Evolutionary conservation across 2,888 invertebrate species (phyloP), one percentile per base, ranked within the genome.

Genomic region (Acleris literana): DNA sequence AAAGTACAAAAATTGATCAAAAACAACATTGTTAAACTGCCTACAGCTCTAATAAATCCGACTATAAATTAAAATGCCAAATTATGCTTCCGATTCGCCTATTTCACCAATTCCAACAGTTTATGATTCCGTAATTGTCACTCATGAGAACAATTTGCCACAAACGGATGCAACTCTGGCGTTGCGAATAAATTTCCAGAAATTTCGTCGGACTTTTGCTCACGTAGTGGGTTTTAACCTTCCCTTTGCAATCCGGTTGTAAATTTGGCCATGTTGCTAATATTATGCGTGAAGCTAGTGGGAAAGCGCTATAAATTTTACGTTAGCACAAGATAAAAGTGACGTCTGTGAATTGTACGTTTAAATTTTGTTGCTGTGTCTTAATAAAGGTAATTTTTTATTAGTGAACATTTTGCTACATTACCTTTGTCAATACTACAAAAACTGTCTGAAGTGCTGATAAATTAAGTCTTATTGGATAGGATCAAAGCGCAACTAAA

Each of bases 281-380:
- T 65, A 61, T 65, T 61, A 65, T 56, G 65, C 61, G 61, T 56
- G 55, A 49, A 39, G 55, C 46, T 65, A 56, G 61, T 61, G 51
- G 61, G 48, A 39, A 61, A 16, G 55, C 51, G 43, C 65, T 60
- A 65, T 56, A 65, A 55, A 65, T 60, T 60, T 51, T 22, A 54
- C 49, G 64, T 25, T 54, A 48, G 53, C 25, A 39, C 16, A 44
- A 60, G 60, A 51, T 65, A 65, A 65, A 56, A 60, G 64, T 48
- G 33, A 55, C 43, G 48, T 9, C 43, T 54, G 60, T 48, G 53
- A 62, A 62, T 54, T 54, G n/a, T 46, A 46, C 17, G 53, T 20
- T 56, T 44, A 33, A 59, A 49, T 11, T 59, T 59, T 39, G 49
- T 49, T 16, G 9, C 46, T 7, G 17, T 59, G 17, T 59, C 53